Conservation (phyloP, 2,888 invertebrate species). For the Acanthosepion lycidas region DNA sequence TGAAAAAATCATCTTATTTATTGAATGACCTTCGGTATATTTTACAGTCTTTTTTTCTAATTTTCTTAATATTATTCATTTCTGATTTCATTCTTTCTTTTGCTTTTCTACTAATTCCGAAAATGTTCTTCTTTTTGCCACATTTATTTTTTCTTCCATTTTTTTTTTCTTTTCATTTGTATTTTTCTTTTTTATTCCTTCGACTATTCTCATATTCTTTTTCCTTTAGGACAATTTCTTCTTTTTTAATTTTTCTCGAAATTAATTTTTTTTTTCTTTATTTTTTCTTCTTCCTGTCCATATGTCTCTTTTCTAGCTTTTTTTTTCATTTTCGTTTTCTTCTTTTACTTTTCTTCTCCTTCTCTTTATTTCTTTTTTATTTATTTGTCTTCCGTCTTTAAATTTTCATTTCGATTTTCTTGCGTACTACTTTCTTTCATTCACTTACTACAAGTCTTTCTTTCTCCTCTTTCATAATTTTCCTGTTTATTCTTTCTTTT, state of each 20-base stretch:
- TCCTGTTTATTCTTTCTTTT: not conserved
- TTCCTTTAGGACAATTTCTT: not conserved
- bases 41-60: no score
- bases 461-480: not conserved
- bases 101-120: not conserved
- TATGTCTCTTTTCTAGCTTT: not conserved
- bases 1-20: no score
- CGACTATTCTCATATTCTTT: no score
- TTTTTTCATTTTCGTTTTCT: not conserved
- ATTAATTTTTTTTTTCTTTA: not conserved
- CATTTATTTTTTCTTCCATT: not conserved
- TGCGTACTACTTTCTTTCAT: not conserved
- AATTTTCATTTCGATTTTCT: not conserved
- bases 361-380: not conserved
- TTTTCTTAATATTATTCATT: no score
- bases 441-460: not conserved
- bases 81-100: not conserved
- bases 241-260: not conserved
- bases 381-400: not conserved
- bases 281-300: not conserved
- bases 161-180: not conserved
- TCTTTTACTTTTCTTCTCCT: not conserved
- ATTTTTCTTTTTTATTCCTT: not conserved
- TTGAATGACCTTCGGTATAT: no score
- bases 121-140: not conserved